Evolutionary conservation across 2,797 vertebrate species (phyloP), one percentile per base, ranked within the genome.

Genomic region (Erethizon dorsatum): DNA sequence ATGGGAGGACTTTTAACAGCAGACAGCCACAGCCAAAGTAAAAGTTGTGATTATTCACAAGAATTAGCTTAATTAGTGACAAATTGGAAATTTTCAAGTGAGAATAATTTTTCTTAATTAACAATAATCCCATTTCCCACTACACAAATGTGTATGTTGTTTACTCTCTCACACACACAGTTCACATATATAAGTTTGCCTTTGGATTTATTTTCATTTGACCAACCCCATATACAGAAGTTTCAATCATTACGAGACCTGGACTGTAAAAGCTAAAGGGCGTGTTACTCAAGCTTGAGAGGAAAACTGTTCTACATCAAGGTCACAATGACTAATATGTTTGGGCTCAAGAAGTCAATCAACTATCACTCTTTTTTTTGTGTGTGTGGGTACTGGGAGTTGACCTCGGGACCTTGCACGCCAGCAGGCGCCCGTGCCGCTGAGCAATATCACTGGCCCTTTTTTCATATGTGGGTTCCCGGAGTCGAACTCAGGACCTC

Each of bases 181-280:
- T 52, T 69, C n/a, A 7, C 17, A 61, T 7, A 24, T 18, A 52
- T 8, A 90, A 52, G 41, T 28, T 86, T 78, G 10, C n/a, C 33
- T 77, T 92, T 22, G 26, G 26, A 75, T n/a, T 69, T 80, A 79
- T 71, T 85, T 95, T 83, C 50, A 54, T 52, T 2, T 79, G 56
- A 85, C 11, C 22, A 89, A 61, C 10, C 15, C 8, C 63, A 47
- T 45, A 7, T n/a, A 45, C 26, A 84, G 63, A 92, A 78, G 14
- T 8, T 15, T 54, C 31, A 57, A 6, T 85, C 7, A 71, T 47
- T 77, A 33, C 8, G n/a, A 92, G 41, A 80, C 52, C 1, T 14
- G 65, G 28, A 6, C 1, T 93, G 5, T 31, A 31, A 77, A 84
- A 56, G 20, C 28, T 47, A 59, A 95, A n/a, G 20, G 12, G 11